Percentiles rank a stretch among this genome's conserved stretches.
These are phyloP conservation scores for Rousettus leschenaultii DNA, from an alignment of 2,113 vertebrate genomes.

Conservation along the genomic window DNA sequence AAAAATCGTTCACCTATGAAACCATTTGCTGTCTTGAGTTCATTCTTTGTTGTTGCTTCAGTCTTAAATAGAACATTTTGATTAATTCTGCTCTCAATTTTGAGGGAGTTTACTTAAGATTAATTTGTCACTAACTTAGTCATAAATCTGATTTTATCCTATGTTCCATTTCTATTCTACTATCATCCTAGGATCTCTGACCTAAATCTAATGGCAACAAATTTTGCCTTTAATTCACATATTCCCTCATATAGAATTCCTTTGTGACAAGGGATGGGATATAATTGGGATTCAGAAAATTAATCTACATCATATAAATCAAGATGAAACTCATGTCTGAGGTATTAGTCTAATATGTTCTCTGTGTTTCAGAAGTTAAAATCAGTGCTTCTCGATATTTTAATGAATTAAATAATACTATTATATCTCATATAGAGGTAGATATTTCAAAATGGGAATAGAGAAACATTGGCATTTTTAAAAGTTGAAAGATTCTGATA, in stretches of 20 bases:
- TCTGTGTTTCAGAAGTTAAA: not conserved
- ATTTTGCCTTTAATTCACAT: not conserved
- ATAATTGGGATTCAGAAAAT: not conserved
- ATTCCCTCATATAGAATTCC: not conserved
- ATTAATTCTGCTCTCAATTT: not conserved
- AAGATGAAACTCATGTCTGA: not conserved
- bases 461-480: not conserved
- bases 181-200: not conserved
- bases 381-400: not conserved
- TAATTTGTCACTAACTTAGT: not conserved
- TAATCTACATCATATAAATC: not conserved
- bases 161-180: not conserved
- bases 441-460: not conserved
- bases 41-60: not conserved
- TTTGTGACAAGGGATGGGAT: not conserved
- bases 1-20: not conserved
- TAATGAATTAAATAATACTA: not conserved
- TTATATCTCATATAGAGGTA: not conserved
- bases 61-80: not conserved
- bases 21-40: not conserved
- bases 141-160: not conserved
- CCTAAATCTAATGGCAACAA: not conserved
- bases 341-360: not conserved
- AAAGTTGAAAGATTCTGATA: not conserved
- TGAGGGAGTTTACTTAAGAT: not conserved